These are phyloP conservation scores for Pseudorectes ferrugineus DNA, from an alignment of 2,113 vertebrate genomes.

Conservation along the genomic window DNA sequence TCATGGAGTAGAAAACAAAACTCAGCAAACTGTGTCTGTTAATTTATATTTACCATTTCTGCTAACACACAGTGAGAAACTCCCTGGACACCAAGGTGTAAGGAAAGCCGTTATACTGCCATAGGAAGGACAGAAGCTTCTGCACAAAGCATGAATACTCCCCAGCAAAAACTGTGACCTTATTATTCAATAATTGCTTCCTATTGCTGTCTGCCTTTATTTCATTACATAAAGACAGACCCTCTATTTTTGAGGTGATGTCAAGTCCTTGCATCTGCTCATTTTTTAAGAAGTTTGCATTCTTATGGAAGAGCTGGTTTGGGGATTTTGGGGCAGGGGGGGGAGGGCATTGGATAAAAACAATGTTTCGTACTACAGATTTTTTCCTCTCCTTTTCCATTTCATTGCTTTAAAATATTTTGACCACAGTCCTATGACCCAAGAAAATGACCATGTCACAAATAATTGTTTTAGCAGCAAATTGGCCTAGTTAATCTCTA, in stretches of 20 bases:
- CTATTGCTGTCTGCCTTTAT: slow-evolving; percentile 13
- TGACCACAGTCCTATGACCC: neutral
- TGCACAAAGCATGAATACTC: neutral
- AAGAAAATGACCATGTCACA: neutral
- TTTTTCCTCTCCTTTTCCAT: neutral
- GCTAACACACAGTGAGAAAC: neutral
- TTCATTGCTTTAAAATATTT: neutral
- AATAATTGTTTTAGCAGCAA: neutral
- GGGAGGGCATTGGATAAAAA: neutral
- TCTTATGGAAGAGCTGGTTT: neutral
- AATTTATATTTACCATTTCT: neutral
- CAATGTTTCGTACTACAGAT: neutral
- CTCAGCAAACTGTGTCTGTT: neutral
- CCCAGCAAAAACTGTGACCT: neutral
- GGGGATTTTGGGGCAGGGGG: rapidly evolving
- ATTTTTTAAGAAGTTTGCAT: neutral
- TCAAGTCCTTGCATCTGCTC: neutral
- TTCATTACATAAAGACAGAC: slow-evolving; percentile 27
- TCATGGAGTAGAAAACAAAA: neutral
- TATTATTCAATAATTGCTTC: slow-evolving; percentile 33
- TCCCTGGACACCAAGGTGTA: slow-evolving; percentile 8
- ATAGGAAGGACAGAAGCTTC: neutral
- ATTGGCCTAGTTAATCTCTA: neutral
- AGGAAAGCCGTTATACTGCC: neutral
- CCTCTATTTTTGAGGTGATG: neutral